Evolutionary conservation across 2,888 invertebrate genomes (phyloP).

Genomic region (Flexamia atlantica): DNA sequence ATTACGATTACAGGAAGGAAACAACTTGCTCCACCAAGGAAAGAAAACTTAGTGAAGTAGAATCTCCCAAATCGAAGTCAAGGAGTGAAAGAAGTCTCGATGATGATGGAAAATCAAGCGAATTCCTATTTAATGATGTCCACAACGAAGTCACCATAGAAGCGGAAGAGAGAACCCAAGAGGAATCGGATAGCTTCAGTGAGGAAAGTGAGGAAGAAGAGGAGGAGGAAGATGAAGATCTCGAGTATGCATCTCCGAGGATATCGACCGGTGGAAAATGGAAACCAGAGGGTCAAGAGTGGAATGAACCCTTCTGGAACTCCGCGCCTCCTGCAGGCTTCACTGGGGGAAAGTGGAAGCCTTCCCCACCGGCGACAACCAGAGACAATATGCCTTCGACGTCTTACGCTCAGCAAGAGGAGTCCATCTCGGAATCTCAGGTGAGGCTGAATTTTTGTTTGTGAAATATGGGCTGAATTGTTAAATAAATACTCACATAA

Average conservation of each 20-base stretch:
- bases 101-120: conserved; percentile 17
- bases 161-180: background rate
- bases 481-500: too few species aligned
- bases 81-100: conserved; percentile 28
- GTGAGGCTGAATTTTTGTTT: too few species aligned
- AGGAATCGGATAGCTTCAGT: conserved; percentile 66
- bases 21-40: background rate
- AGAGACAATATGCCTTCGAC: conserved; percentile 23
- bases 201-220: conserved; percentile 71
- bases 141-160: conserved; percentile 45
- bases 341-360: conserved; percentile 83
- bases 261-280: conserved; percentile 85
- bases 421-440: background rate
- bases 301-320: conserved; percentile 70
- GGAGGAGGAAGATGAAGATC: conserved; percentile 76
- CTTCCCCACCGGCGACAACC: conserved; percentile 69
- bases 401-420: conserved; percentile 14
- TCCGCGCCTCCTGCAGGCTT: conserved; percentile 76
- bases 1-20: conserved; percentile 47
- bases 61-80: conserved; percentile 44
- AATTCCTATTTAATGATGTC: conserved; percentile 40
- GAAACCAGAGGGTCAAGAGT: conserved; percentile 78
- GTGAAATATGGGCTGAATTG: too few species aligned
- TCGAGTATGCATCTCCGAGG: conserved; percentile 75
- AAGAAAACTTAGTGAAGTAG: conserved; percentile 9